A percentile compares a stretch with the other conserved stretches of the same genome.
These are phyloP conservation scores for Nothocercus nigrocapillus DNA, from an alignment of 2,113 vertebrate species.

Conservation along the genomic window DNA sequence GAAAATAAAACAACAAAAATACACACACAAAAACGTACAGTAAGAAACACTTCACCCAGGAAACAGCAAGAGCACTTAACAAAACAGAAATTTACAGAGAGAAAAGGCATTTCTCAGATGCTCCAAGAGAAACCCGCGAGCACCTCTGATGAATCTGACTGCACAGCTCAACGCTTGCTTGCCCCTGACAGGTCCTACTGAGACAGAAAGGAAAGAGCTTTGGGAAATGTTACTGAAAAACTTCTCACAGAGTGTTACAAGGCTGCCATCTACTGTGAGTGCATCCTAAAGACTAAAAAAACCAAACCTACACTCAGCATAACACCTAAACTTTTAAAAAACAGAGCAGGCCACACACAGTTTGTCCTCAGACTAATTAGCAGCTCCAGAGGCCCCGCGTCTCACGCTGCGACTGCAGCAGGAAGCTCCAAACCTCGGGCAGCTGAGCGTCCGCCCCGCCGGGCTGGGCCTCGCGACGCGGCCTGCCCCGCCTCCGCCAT, in stretches of 20 bases:
- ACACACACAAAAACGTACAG: not conserved
- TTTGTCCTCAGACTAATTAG: fast-evolving
- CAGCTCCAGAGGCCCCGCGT: fast-evolving
- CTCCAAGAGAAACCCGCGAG: not conserved
- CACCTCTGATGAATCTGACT: fast-evolving
- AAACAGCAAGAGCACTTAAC: not conserved
- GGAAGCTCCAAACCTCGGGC: fast-evolving
- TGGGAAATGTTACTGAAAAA: fast-evolving
- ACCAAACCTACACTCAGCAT: no score
- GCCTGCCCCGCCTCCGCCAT: fast-evolving
- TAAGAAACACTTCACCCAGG: not conserved
- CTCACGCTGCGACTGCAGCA: fast-evolving
- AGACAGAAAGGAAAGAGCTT: fast-evolving
- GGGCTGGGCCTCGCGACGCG: fast-evolving
- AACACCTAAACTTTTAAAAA: fast-evolving
- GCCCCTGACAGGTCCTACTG: fast-evolving
- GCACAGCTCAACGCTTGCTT: fast-evolving
- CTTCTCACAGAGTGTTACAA: fast-evolving
- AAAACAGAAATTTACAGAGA: not conserved
- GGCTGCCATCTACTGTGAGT: not conserved
- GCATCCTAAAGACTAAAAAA: fast-evolving
- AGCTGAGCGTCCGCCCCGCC: fast-evolving
- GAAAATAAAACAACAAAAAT: no score
- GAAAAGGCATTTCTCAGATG: not conserved
- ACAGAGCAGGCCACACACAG: fast-evolving